Evolutionary conservation across 2,113 vertebrate species (phyloP).

Genomic region (Heterocephalus glaber): DNA sequence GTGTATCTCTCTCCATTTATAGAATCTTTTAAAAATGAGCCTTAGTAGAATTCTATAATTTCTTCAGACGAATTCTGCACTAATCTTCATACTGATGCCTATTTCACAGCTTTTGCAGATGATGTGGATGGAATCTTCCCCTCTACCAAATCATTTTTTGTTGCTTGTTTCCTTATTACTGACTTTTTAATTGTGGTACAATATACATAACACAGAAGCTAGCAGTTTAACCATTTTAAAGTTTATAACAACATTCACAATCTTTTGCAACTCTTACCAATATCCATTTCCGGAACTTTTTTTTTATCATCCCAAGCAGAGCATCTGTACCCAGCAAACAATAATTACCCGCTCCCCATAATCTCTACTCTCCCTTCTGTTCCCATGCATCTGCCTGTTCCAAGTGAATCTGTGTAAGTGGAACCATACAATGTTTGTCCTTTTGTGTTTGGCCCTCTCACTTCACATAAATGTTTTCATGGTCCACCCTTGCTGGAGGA

Average conservation of each 20-base stretch:
- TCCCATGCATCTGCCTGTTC: neutral
- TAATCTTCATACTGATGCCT: neutral
- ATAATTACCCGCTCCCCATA: neutral
- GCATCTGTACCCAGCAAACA: neutral
- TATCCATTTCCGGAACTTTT: neutral
- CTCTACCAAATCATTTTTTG: neutral
- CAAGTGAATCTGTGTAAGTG: neutral
- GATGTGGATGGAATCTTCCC: neutral
- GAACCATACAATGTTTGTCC: no score
- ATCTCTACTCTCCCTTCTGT: neutral
- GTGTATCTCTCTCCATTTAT: neutral
- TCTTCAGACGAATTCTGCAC: neutral
- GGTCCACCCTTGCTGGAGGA: no score
- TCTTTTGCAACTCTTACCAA: neutral
- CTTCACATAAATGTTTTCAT: neutral
- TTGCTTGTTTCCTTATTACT: neutral
- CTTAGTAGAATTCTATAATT: neutral
- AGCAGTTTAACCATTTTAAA: neutral
- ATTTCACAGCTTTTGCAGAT: neutral
- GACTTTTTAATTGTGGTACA: neutral
- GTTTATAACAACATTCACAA: no score
- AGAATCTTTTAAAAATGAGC: constrained; percentile 11
- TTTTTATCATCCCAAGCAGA: neutral
- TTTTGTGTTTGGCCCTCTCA: neutral
- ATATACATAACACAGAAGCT: neutral